Percentiles rank a stretch among this genome's conserved stretches.
Evolutionary conservation across 2,797 vertebrate genomes (phyloP).

Genomic region (Paguma larvata): DNA sequence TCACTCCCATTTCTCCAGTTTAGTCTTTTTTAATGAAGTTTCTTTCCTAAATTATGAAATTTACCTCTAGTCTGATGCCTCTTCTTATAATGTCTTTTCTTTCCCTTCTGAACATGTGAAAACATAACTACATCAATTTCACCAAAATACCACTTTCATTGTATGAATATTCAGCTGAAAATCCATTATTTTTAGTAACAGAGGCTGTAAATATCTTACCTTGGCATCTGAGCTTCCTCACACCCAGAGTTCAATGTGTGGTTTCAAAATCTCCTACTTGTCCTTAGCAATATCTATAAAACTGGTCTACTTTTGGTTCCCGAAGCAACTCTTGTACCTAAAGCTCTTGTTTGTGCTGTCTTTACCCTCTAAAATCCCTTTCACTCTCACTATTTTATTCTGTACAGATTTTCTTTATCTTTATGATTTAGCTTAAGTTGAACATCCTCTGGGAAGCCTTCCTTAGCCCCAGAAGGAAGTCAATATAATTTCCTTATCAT

Average conservation of each 20-base stretch:
- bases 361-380: background rate
- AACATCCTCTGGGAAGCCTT: background rate
- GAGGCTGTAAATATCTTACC: background rate
- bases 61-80: background rate
- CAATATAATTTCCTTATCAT: background rate
- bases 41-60: background rate
- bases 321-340: background rate
- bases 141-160: background rate
- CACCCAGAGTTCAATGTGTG: background rate
- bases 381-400: background rate
- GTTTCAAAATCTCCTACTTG: background rate
- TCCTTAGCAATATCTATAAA: too few species aligned
- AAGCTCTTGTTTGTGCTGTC: background rate
- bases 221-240: background rate
- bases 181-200: background rate
- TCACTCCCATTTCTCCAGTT: background rate
- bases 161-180: conserved; percentile 11
- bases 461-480: background rate
- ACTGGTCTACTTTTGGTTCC: background rate
- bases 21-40: background rate
- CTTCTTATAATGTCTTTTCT: background rate
- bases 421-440: background rate
- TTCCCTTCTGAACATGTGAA: background rate
- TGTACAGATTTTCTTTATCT: background rate
- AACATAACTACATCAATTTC: background rate